Evolutionary conservation across 2,888 invertebrate species (phyloP).

Genomic region (Drosophila meridionalis): DNA sequence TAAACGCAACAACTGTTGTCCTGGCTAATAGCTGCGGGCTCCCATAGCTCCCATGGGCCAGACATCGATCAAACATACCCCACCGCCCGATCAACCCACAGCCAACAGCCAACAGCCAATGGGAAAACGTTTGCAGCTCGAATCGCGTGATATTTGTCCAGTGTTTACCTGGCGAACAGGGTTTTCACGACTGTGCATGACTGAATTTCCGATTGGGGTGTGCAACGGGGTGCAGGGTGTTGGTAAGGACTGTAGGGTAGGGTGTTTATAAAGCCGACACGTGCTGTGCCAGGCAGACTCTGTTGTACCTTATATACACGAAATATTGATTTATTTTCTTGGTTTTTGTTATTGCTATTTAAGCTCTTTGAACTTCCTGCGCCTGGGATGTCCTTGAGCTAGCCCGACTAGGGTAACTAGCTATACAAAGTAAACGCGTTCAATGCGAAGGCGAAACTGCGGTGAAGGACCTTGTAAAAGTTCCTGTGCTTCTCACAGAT

Average conservation of each 20-base stretch:
- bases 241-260: not conserved
- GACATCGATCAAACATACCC: constrained; percentile 75
- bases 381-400: constrained; percentile 63
- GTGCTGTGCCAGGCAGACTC: constrained; percentile 53
- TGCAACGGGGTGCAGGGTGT: constrained; percentile 9
- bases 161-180: constrained; percentile 45
- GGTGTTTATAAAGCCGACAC: constrained; percentile 52
- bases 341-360: constrained; percentile 22
- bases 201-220: constrained; percentile 28
- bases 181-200: constrained; percentile 44
- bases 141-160: constrained; percentile 76
- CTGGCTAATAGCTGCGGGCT: constrained; percentile 37
- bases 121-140: constrained; percentile 58
- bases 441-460: constrained; percentile 74
- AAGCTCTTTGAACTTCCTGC: constrained; percentile 77
- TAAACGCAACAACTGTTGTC: constrained; percentile 44
- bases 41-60: constrained; percentile 14
- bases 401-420: constrained; percentile 47
- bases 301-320: constrained; percentile 47
- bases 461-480: constrained; percentile 55
- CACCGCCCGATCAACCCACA: not conserved
- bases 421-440: constrained; percentile 48
- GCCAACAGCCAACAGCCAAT: constrained; percentile 51
- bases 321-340: constrained; percentile 59
- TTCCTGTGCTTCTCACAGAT: constrained; percentile 13